A percentile compares a stretch with the other conserved stretches of the same genome.
These are phyloP conservation scores for Zaprionus gabonicus DNA, from an alignment of 1,140 invertebrate genomes.

Conservation along the genomic window DNA sequence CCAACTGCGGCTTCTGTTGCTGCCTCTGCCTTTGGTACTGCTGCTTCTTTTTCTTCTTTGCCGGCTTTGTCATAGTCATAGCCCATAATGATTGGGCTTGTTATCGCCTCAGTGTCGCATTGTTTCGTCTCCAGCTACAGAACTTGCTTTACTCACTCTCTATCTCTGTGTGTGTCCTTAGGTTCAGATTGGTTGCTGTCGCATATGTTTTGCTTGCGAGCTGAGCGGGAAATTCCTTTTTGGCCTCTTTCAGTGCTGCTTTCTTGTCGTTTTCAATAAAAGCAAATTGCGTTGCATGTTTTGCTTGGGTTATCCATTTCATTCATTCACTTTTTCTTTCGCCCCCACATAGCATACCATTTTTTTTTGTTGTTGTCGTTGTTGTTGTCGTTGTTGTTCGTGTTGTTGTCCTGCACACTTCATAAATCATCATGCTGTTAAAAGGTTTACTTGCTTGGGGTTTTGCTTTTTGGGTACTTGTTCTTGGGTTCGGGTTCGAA, in stretches of 20 bases:
- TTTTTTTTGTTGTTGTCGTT: slow-evolving; percentile 17
- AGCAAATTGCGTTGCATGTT: slow-evolving; percentile 82
- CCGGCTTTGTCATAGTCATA: slow-evolving; percentile 50
- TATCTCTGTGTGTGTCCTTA: background rate
- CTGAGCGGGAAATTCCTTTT: slow-evolving; percentile 21
- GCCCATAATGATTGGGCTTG: slow-evolving; percentile 80
- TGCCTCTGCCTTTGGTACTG: slow-evolving; percentile 21
- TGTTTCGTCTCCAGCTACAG: slow-evolving; percentile 59
- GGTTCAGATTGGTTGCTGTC: background rate
- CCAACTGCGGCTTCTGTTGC: slow-evolving; percentile 34
- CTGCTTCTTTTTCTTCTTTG: slow-evolving; percentile 17
- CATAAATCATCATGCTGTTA: slow-evolving; percentile 76
- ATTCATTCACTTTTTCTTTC: slow-evolving; percentile 11
- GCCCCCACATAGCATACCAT: background rate
- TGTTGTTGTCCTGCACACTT: slow-evolving; percentile 54
- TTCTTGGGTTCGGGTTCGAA: background rate
- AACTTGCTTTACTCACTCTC: slow-evolving; percentile 18
- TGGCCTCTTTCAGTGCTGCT: slow-evolving; percentile 31
- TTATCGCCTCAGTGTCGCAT: slow-evolving; percentile 75
- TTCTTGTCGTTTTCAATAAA: slow-evolving; percentile 75
- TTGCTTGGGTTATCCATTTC: slow-evolving; percentile 53
- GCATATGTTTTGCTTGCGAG: slow-evolving; percentile 37
- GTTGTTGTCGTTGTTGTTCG: slow-evolving; percentile 9
- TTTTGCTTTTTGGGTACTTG: slow-evolving; percentile 11
- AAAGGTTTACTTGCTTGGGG: slow-evolving; percentile 60